Evolutionary conservation across 2,797 vertebrate species (phyloP).

Genomic region (Enteromius mattozi): DNA sequence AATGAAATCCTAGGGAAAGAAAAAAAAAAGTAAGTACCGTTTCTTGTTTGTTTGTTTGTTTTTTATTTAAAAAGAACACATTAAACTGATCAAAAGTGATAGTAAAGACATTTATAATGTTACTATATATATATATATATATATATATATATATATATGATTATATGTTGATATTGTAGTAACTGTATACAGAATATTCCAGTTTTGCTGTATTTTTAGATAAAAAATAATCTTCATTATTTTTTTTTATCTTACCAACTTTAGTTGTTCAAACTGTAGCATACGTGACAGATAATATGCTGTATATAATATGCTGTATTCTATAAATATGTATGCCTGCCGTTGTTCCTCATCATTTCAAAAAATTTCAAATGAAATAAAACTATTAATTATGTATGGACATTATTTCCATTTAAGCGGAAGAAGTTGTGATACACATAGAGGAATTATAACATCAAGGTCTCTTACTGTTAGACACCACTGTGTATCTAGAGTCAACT

Average conservation of each 20-base stretch:
- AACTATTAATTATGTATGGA: not conserved
- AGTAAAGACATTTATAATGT: not conserved
- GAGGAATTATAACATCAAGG: not conserved
- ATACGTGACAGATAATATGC: not conserved
- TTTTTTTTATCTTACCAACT: not conserved
- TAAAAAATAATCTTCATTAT: too few species aligned
- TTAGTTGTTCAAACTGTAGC: not conserved
- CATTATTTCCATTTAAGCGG: not conserved
- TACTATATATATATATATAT: too few species aligned
- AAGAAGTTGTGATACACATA: not conserved
- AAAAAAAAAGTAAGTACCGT: too few species aligned
- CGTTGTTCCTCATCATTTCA: not conserved
- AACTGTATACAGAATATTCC: not conserved
- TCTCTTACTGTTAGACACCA: not conserved
- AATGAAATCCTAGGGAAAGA: not conserved
- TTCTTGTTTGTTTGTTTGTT: too few species aligned
- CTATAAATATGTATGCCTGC: not conserved
- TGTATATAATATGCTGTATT: not conserved
- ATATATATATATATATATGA: too few species aligned
- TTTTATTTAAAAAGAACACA: too few species aligned
- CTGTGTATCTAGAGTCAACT: not conserved
- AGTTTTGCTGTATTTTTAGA: not conserved
- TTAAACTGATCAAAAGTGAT: not conserved
- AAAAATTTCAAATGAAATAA: not conserved
- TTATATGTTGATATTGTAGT: not conserved